Evolutionary conservation across 2,797 vertebrate genomes (phyloP), one percentile per base, ranked within the genome.

Genomic region (Pelobates cultripes): DNA sequence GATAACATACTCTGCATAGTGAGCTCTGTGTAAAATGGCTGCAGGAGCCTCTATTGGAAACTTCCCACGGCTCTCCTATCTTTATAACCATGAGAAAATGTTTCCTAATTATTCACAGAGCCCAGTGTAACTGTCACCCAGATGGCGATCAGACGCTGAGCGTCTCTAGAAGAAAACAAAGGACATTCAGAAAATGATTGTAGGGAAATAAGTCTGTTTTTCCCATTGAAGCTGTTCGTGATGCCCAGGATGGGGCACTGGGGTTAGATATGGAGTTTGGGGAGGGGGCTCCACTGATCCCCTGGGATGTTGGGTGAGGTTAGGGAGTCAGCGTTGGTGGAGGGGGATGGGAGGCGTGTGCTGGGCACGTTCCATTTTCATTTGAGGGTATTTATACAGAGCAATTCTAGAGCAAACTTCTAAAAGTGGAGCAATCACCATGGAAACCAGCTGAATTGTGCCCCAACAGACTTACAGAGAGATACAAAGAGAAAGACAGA

Each of bases 121-220:
- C 14, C 60, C 12, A 6, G 8, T 66, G 61, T 53, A 55, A 69
- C 67, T 14, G 40, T n/a, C 3, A 70, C 70, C 73, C 78, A 80
- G 78, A 80, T 80, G 78, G 61, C 68, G 47, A 9, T 73, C 64
- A 57, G 78, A 79, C 70, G 69, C 69, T 63, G 28, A 64, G 70
- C 40, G 14, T 74, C 43, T 43, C 14, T 14, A 60, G 8, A 68
- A 55, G 61, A 73, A 40, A 41, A 80, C 78, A 80, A 80, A 67
- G 13, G 64, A 14, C 55, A 12, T 57, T 12, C 55, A 57, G 8
- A 57, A 57, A 12, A 57, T 12, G 55, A 4, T 15, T 14, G 13
- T 51, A 51, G 5, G 5, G 78, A 53, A 71, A 80, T 73, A 28
- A 28, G 28, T 28, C 28, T 1, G 1, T 28, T 28, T 28, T 28